Conservation (phyloP, 2,797 vertebrate genomes). For the Lagocephalus sceleratus region DNA sequence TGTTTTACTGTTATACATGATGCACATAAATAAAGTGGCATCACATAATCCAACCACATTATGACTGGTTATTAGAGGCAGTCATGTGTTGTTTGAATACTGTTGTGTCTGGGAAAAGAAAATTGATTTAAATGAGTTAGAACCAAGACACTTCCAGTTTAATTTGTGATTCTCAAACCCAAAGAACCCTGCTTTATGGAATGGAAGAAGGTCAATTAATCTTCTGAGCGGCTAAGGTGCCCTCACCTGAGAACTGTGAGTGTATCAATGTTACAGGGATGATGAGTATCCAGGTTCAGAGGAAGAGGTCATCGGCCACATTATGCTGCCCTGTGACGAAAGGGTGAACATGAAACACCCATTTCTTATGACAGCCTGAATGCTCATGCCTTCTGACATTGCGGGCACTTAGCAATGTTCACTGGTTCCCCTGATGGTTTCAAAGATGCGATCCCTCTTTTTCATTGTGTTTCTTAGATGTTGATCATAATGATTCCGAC, state of each 20-base stretch:
- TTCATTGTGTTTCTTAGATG: constrained; percentile 25
- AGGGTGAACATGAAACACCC: constrained; percentile 65
- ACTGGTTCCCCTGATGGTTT: constrained; percentile 26
- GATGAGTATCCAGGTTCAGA: constrained; percentile 56
- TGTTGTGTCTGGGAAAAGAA: too few species aligned
- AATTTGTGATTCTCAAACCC: too few species aligned
- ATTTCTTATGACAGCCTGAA: constrained; percentile 64
- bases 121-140: too few species aligned
- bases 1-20: too few species aligned
- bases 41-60: too few species aligned
- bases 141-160: too few species aligned
- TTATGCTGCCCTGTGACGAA: constrained; percentile 35
- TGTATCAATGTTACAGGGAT: constrained; percentile 48
- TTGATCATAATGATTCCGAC: too few species aligned
- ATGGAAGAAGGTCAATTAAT: constrained; percentile 22
- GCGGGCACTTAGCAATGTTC: constrained; percentile 48
- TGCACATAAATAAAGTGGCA: too few species aligned
- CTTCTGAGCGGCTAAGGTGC: constrained; percentile 1
- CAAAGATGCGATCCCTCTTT: constrained; percentile 17
- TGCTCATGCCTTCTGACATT: constrained; percentile 64
- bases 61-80: too few species aligned
- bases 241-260: constrained; percentile 28
- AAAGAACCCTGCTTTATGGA: too few species aligned
- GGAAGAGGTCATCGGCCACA: constrained; percentile 55
- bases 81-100: too few species aligned